A percentile compares a stretch with the other conserved stretches of the same genome.
Conservation (phyloP, 1,140 invertebrate genomes). For the Apis florea region DNA sequence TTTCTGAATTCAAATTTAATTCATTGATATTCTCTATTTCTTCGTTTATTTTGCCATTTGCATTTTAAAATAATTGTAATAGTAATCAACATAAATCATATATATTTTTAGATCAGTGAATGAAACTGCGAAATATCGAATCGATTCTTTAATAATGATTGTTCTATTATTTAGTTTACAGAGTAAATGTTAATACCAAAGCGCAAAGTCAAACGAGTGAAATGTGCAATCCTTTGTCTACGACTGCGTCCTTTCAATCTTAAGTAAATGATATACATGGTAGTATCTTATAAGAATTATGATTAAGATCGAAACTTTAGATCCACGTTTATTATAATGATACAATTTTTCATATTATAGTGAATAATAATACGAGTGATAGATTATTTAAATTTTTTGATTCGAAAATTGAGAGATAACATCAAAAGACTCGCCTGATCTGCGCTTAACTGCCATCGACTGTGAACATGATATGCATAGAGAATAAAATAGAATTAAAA, state of each 20-base stretch:
- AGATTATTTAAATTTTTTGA: conserved; percentile 12
- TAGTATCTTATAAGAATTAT: conserved; percentile 2
- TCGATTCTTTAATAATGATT: conserved; percentile 18
- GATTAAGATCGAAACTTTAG: not conserved
- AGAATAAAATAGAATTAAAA: conserved; percentile 35
- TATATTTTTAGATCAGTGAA: conserved; percentile 19
- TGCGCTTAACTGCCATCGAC: conserved; percentile 54
- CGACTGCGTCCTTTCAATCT: conserved; percentile 10
- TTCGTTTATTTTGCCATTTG: not conserved
- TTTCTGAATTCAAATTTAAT: conserved; percentile 17
- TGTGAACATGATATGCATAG: conserved; percentile 49
- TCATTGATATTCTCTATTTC: not conserved
- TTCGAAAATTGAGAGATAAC: not conserved
- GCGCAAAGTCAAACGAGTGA: conserved; percentile 49
- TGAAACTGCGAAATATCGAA: conserved; percentile 44
- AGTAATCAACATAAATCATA: conserved; percentile 4
- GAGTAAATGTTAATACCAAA: conserved; percentile 39
- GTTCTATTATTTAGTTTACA: conserved; percentile 35
- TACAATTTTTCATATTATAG: conserved; percentile 21
- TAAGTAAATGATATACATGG: conserved; percentile 19
- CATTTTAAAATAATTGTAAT: not conserved
- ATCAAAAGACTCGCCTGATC: conserved; percentile 34
- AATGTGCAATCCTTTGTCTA: conserved; percentile 6
- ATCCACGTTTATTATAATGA: not conserved
- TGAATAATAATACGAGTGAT: not conserved